These are phyloP conservation scores for Xylocampa areola DNA, from an alignment of 2,888 invertebrate genomes.

Conservation along the genomic window DNA sequence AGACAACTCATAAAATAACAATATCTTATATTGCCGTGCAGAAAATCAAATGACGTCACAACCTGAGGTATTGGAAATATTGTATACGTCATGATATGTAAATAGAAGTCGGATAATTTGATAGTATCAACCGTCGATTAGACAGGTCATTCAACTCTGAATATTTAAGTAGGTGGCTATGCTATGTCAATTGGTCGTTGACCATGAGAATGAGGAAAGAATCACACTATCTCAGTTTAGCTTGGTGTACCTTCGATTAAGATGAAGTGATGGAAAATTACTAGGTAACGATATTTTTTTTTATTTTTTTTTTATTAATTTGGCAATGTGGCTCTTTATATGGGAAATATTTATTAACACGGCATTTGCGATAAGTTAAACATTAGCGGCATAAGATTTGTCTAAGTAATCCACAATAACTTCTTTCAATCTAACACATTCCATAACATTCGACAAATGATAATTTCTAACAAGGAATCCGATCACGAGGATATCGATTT, in stretches of 20 bases:
- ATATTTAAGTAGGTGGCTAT: constrained; percentile 59
- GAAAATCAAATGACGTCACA: constrained; percentile 13
- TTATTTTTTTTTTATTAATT: too few relatives aligned
- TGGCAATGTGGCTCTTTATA: too few relatives aligned
- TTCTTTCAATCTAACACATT: too few relatives aligned
- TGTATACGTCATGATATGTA: constrained; percentile 39
- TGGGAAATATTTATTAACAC: constrained; percentile 16
- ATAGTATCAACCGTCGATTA: constrained; percentile 56
- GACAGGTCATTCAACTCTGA: constrained; percentile 63
- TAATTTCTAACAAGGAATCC: too few relatives aligned
- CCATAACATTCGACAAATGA: too few relatives aligned
- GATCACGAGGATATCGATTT: too few relatives aligned
- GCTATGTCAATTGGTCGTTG: constrained; percentile 63
- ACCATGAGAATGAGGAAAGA: constrained; percentile 52
- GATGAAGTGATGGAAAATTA: constrained; percentile 9
- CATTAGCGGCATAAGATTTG: too few relatives aligned
- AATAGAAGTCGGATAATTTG: constrained; percentile 38
- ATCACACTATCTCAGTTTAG: constrained; percentile 30
- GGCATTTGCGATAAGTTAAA: too few relatives aligned
- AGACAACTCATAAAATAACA: constrained; percentile 6
- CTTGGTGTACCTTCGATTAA: constrained; percentile 19
- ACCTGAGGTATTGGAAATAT: constrained; percentile 29
- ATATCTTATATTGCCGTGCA: background rate
- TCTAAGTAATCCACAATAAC: too few relatives aligned
- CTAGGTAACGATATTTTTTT: too few relatives aligned